Evolutionary conservation across 1,140 invertebrate genomes (phyloP).

Genomic region (Ceratosolen fusciceps): DNA sequence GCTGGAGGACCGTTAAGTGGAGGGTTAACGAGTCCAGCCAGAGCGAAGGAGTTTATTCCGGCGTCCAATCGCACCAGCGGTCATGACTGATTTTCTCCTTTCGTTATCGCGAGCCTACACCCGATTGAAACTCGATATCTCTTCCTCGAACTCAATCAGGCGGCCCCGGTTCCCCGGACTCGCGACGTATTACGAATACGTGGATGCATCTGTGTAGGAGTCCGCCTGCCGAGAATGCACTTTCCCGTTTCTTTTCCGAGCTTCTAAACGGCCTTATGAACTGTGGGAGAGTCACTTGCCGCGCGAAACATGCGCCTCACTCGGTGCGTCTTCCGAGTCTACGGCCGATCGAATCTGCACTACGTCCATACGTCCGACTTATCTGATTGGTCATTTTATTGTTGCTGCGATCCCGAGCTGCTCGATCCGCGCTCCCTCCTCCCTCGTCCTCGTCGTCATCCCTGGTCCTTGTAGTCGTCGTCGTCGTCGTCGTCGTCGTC

Average conservation of each 20-base stretch:
- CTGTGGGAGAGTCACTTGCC: conserved; percentile 24
- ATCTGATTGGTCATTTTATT: conserved; percentile 32
- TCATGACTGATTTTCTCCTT: conserved; percentile 56
- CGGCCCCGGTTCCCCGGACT: not conserved
- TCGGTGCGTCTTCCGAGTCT: not conserved
- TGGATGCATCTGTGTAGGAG: conserved; percentile 22
- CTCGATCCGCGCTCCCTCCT: not conserved
- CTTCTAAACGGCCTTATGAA: conserved; percentile 26
- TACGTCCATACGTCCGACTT: not conserved
- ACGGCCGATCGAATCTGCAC: not conserved
- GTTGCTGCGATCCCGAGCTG: not conserved
- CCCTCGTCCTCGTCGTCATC: no score
- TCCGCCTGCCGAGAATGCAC: conserved; percentile 53
- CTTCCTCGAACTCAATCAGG: conserved; percentile 57
- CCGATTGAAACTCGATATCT: conserved; percentile 44
- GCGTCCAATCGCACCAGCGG: conserved; percentile 29
- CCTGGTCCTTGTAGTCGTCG: no score
- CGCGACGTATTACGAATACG: conserved; percentile 11
- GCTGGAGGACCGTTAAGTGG: conserved; percentile 26
- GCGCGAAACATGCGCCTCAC: not conserved
- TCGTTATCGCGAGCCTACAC: conserved; percentile 49
- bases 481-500: no score
- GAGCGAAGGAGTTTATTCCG: conserved; percentile 37
- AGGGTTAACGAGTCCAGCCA: conserved; percentile 54
- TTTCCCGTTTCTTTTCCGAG: conserved; percentile 42